Base-by-base conservation (phyloP, 2,888 invertebrate species). In the Mimumesa dahlbomi region DNA sequence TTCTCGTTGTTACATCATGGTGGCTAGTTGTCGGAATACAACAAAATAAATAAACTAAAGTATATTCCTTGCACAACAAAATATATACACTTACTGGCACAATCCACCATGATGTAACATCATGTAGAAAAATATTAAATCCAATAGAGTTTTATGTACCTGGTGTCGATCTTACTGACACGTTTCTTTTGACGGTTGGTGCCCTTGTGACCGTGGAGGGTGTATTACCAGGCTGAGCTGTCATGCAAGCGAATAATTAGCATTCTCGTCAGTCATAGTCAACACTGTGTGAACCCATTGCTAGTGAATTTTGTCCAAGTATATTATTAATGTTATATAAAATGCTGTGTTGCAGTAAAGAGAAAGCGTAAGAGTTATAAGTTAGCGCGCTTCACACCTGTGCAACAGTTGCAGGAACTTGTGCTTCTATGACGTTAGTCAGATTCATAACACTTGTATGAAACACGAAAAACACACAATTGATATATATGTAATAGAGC, bases 191-290 rank as follows among this genome's bases (percentile, higher is more conserved):
- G 79, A 85, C 62, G 77, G 80, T 73, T 68, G 84, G 19, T 70
- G 81, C 73, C 79, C 82, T 83, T 81, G 77, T 67, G 73, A 82
- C 76, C 79, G 81, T 58, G 54, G 69, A 71, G 40, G 77, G 56
- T 72, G 84, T 57, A 73, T 82, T 84, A 83, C 83, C 82, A 79
- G 78, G 76, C 62, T 77, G 82, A 85, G 83, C 88, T 88, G 88
- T 85, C 87, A 87, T 87, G 87, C 85, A 85, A 80, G 80, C 73
- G 73, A 75, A 78, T 69, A 69, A 68, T 80, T 80, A 80, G 70
- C 75, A 54, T 61, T 49, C 56, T 77, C 66, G 56, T 72, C 73
- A 71, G 42, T 58, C 45, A 69, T 73, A 75, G 53, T 69, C 71
- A 49, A 71, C 22, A 25, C 9, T 42, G 49, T 36, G n/a, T 36